phyloP scores from a whole-genome alignment of 2,113 vertebrate species.

The Heteronetta atricapilla region DNA sequence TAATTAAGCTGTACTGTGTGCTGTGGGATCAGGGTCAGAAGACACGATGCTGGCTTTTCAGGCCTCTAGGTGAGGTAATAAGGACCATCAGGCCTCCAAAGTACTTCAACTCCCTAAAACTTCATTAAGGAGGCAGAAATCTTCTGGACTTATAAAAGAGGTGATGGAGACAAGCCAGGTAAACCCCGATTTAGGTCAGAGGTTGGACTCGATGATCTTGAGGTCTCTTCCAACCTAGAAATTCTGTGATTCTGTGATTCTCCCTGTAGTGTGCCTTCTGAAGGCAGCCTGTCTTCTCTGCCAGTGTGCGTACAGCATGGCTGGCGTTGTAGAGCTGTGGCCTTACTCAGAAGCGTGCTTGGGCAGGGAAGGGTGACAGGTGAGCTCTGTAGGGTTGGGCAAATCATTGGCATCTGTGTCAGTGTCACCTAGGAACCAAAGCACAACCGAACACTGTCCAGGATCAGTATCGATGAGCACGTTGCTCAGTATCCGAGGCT shows the following conservation, averaged over 20 bases:
- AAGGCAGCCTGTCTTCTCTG: background rate
- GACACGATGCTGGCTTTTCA: background rate
- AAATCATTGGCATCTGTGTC: background rate
- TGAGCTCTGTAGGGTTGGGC: background rate
- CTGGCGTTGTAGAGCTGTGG: background rate
- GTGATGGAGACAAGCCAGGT: background rate
- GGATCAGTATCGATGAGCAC: background rate
- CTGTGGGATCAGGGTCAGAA: background rate
- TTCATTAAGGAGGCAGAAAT: background rate
- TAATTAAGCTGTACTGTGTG: background rate
- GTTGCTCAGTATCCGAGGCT: background rate
- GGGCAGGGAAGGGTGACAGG: background rate
- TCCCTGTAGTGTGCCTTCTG: background rate
- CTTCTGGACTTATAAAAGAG: background rate
- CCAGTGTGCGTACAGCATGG: rapidly evolving
- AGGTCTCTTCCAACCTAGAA: too few relatives aligned
- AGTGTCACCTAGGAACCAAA: rapidly evolving
- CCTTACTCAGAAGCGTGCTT: background rate
- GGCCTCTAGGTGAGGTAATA: background rate
- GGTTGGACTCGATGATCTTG: too few relatives aligned
- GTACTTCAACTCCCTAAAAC: background rate
- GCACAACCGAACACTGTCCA: background rate
- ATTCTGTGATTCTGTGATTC: too few relatives aligned
- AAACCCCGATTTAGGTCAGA: background rate
- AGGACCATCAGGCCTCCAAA: background rate